Conservation (phyloP, 2,113 vertebrate genomes). For the Cryptotis parvus region DNA sequence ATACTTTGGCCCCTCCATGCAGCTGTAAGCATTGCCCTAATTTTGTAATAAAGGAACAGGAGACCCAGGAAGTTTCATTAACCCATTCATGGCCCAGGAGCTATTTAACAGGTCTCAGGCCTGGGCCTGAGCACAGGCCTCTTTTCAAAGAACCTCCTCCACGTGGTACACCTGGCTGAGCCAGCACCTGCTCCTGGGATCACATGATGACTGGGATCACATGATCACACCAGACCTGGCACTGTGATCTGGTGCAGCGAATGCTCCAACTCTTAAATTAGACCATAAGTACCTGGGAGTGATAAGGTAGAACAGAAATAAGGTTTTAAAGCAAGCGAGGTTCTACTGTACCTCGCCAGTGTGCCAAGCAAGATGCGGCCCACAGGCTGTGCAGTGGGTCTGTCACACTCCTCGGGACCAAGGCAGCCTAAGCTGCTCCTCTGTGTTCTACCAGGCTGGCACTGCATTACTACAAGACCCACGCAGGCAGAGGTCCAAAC, state of each 20-base stretch:
- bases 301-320: not conserved
- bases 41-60: not conserved
- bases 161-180: not conserved
- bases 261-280: not conserved
- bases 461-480: too few relatives aligned
- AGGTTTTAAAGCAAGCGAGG: not conserved
- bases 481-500: too few relatives aligned
- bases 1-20: not conserved
- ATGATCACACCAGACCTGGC: not conserved
- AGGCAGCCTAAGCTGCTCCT: not conserved
- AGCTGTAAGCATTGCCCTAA: not conserved
- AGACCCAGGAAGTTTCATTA: not conserved
- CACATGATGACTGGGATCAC: not conserved
- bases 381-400: not conserved
- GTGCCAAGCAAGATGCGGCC: not conserved
- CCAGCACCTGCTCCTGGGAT: not conserved
- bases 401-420: too few relatives aligned
- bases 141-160: not conserved
- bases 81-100: not conserved
- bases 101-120: not conserved
- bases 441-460: not conserved
- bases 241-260: not conserved
- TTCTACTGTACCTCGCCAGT: not conserved
- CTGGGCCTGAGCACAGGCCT: not conserved
- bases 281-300: not conserved